Evolutionary conservation across 2,113 vertebrate genomes (phyloP), one percentile per base, ranked within the genome.

Genomic region (Archilochus colubris): DNA sequence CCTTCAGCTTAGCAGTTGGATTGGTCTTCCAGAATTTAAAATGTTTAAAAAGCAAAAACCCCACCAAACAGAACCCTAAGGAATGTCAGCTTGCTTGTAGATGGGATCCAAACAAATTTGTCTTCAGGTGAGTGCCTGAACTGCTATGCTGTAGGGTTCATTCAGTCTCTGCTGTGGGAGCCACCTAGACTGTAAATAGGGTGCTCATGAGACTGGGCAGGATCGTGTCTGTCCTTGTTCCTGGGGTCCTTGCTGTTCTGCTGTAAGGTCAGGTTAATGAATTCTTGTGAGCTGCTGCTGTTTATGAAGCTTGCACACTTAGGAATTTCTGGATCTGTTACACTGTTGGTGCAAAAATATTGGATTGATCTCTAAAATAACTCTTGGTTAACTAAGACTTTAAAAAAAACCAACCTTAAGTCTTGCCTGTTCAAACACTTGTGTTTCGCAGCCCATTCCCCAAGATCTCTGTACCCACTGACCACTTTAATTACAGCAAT

Each of bases 191-290:
- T 27, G 40, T 25, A 28, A 61, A 17, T 43, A 36, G 33, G 24
- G 23, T 0, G 4, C 17, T 40, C 2, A 0, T 21, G 8, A n/a
- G 15, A n/a, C 13, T 12, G n/a, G 53, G 30, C 44, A n/a, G 33
- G 16, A 30, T 28, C 3, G 0, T 5, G 9, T 25, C 38, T 51
- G 57, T 67, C 16, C 24, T 31, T 38, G 31, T 51, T 53, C 10
- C 23, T 25, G 31, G 22, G 27, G 5, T 58, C 30, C n/a, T 50
- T 33, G 30, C 8, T 28, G 4, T 44, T 38, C 10, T 36, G 25
- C 14, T n/a, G 30, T 50, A 22, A 61, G 38, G 73, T 20, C 9
- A 23, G 55, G 67, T 5, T 8, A 2, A 5, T 22, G 44, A 21
- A 12, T 36, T 80, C 28, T 31, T 46, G 28, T 28, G 44, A 38